phyloP scores from a whole-genome alignment of 2,797 vertebrate species.

The Benthosema pterotum region DNA sequence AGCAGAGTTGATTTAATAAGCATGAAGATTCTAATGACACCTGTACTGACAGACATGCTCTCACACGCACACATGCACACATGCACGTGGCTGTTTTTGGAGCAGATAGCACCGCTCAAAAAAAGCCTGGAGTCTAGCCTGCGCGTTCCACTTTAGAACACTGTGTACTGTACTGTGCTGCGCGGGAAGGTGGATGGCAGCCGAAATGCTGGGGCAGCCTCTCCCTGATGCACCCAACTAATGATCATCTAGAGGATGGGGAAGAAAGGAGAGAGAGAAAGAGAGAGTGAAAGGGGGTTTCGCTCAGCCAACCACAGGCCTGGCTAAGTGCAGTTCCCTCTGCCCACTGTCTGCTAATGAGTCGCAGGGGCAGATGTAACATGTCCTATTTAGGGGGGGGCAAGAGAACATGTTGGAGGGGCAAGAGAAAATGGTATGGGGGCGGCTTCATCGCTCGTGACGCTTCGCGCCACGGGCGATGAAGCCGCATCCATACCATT shows the following conservation, averaged over 20 bases:
- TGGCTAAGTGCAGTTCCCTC: constrained; percentile 62
- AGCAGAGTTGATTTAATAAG: no score
- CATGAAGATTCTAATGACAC: no score
- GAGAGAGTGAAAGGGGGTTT: constrained; percentile 9
- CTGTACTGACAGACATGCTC: constrained; percentile 2
- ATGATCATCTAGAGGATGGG: constrained; percentile 55
- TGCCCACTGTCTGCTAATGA: constrained; percentile 73
- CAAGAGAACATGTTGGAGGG: no score
- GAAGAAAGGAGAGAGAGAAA: constrained; percentile 25
- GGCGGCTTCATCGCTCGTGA: no score
- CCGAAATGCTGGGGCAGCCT: constrained; percentile 46
- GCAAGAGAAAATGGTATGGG: no score
- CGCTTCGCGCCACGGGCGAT: no score
- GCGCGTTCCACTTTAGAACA: neutral
- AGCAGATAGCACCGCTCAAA: no score
- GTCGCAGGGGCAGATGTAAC: no score
- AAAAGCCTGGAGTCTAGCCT: no score
- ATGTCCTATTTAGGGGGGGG: no score
- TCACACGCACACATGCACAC: neutral
- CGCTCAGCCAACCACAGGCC: constrained; percentile 60
- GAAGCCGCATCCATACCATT: no score
- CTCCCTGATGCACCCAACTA: constrained; percentile 53
- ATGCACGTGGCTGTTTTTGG: neutral
- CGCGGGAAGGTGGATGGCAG: constrained; percentile 25
- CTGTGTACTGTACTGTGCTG: neutral